Conservation (phyloP, 2,113 vertebrate genomes). For the Numenius arquata region DNA sequence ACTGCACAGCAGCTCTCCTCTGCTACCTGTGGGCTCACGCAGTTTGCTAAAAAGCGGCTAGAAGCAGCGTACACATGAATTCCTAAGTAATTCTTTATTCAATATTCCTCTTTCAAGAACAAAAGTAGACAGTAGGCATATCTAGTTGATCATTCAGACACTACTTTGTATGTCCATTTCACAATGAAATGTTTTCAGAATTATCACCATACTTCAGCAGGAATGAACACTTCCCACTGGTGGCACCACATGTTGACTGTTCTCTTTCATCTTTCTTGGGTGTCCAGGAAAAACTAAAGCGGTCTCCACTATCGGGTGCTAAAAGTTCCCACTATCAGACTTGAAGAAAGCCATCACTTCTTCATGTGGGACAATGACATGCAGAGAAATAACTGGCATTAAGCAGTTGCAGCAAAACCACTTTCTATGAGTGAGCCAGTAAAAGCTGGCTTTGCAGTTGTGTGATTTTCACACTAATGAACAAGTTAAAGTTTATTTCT, state of each 20-base stretch:
- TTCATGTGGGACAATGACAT: background rate
- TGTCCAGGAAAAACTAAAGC: background rate
- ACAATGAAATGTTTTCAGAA: background rate
- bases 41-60: background rate
- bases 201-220: background rate
- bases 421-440: rapidly evolving
- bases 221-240: background rate
- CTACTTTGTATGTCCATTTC: background rate
- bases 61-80: background rate
- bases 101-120: background rate
- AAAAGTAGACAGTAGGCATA: background rate
- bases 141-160: background rate
- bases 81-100: background rate
- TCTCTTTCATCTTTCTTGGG: background rate
- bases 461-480: constrained; percentile 28
- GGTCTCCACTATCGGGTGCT: background rate
- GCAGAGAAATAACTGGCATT: background rate
- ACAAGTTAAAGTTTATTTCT: constrained; percentile 21
- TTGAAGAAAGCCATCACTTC: background rate
- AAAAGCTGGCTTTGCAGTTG: background rate
- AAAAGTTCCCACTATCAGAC: background rate
- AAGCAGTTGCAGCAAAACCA: background rate
- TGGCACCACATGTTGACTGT: background rate
- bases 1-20: background rate
- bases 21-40: background rate